Conservation (phyloP, 2,113 vertebrate species). For the Xenopus borealis region DNA sequence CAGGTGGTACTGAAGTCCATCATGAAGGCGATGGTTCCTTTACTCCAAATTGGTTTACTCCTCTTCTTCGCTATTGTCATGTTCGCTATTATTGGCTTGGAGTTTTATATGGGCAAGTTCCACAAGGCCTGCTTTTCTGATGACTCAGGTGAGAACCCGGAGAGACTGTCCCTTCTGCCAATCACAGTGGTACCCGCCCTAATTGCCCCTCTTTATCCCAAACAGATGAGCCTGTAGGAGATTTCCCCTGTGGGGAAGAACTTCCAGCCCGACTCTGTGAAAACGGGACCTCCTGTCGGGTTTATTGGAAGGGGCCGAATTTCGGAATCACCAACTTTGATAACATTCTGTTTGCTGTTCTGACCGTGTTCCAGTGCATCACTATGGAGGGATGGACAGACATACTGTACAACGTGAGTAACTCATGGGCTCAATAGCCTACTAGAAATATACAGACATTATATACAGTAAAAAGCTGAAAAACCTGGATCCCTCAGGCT, state of each 20-base stretch:
- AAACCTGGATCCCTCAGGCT: too few species aligned
- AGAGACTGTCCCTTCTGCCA: accelerated
- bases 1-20: slow-evolving; percentile 98
- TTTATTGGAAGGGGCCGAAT: slow-evolving; percentile 92
- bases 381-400: slow-evolving; percentile 98
- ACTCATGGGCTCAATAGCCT: too few species aligned
- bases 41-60: slow-evolving; percentile 92
- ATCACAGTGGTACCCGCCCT: neutral
- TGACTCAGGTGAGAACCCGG: slow-evolving; percentile 72
- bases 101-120: slow-evolving; percentile 98
- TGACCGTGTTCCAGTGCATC: slow-evolving; percentile 97
- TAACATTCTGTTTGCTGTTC: slow-evolving; percentile 91
- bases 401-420: slow-evolving; percentile 92
- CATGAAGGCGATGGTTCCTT: slow-evolving; percentile 97
- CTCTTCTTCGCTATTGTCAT: slow-evolving; percentile 98
- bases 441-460: too few species aligned
- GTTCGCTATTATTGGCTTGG: slow-evolving; percentile 96
- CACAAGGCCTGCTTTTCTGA: slow-evolving; percentile 86
- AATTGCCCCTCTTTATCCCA: neutral
- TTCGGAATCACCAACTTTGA: slow-evolving; percentile 97
- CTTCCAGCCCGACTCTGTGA: slow-evolving; percentile 76
- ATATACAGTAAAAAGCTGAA: neutral
- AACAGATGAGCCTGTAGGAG: slow-evolving; percentile 75
- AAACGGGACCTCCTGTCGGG: slow-evolving; percentile 69
- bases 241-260: slow-evolving; percentile 86